These are phyloP conservation scores for Python bivittatus DNA, from an alignment of 2,113 vertebrate species.

Conservation along the genomic window DNA sequence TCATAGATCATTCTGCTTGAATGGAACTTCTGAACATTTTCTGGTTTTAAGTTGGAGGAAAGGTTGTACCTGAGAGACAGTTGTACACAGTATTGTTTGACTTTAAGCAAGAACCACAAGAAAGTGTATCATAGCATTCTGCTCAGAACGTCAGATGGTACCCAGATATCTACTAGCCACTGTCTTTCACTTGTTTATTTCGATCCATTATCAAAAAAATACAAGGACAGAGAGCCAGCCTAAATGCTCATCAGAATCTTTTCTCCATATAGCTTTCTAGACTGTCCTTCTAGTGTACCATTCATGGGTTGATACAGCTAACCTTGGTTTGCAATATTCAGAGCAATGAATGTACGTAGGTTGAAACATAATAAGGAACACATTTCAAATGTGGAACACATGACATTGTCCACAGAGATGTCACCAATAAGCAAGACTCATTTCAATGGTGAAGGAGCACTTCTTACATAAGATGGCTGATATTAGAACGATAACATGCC, in stretches of 20 bases:
- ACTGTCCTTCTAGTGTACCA: background rate
- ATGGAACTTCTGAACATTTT: constrained; percentile 9
- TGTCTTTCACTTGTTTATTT: background rate
- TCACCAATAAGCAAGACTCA: background rate
- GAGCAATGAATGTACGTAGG: background rate
- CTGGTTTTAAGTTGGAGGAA: constrained; percentile 36
- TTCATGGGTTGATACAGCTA: background rate
- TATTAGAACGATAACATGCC: background rate
- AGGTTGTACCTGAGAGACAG: constrained; percentile 41
- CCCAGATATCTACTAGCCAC: background rate
- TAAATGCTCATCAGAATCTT: background rate
- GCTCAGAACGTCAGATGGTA: background rate
- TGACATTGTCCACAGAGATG: background rate
- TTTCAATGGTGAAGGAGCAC: background rate
- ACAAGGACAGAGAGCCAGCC: background rate
- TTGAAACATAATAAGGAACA: background rate
- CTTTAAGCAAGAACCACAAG: constrained; percentile 22
- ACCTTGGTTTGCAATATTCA: background rate
- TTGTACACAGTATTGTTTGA: constrained; percentile 27
- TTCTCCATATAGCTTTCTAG: background rate
- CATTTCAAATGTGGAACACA: background rate
- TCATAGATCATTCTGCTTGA: background rate
- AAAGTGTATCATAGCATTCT: background rate
- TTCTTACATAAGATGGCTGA: background rate
- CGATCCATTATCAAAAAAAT: background rate